Conservation (phyloP, 2,797 vertebrate species). For the Simalia tracyae region DNA sequence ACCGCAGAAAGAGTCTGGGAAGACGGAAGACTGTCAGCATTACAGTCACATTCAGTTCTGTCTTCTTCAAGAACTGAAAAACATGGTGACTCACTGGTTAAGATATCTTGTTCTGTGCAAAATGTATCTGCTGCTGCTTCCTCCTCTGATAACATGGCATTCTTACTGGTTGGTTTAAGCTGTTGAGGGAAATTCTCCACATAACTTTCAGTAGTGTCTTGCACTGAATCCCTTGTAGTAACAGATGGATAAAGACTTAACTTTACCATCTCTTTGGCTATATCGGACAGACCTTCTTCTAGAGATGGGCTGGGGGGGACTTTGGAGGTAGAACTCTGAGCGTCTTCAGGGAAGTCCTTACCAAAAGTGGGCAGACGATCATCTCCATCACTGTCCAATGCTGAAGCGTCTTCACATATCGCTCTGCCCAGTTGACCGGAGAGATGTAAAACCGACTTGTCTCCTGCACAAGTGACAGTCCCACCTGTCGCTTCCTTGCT, state of each 20-base stretch:
- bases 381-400: neutral
- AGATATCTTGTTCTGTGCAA: constrained; percentile 16
- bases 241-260: neutral
- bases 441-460: neutral
- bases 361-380: constrained; percentile 6
- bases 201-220: constrained; percentile 47
- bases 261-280: neutral
- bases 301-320: neutral
- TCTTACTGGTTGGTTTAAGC: neutral
- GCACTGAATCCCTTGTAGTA: constrained; percentile 30
- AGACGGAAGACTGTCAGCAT: neutral
- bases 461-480: neutral
- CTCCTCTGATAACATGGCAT: constrained; percentile 43
- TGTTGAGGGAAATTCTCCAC: constrained; percentile 51
- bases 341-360: constrained; percentile 1
- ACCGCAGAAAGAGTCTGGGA: neutral
- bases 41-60: constrained; percentile 41
- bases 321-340: neutral
- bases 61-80: constrained; percentile 34
- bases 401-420: neutral
- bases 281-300: constrained; percentile 41
- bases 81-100: constrained; percentile 31
- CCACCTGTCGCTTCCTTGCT: neutral
- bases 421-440: neutral
- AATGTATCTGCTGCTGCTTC: neutral